Base-by-base conservation (phyloP, 2,113 vertebrate species). In the Aplodontia rufa region DNA sequence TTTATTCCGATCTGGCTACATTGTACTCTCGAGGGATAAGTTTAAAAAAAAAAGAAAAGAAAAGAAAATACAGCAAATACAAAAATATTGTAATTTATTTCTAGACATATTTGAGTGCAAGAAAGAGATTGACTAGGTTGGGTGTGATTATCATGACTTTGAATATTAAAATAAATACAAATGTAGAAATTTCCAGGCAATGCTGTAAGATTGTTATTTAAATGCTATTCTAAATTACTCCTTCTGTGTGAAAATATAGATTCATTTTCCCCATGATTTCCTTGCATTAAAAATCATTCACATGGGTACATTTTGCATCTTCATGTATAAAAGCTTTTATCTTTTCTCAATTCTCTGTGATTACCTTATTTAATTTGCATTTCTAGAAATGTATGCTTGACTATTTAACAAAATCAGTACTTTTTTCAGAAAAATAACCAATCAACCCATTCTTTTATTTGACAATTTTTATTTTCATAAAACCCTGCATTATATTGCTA, bases 261-360 rank as follows among this genome's bases (percentile, higher is more conserved):
- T 53, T 5, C 28, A 30, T 84, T 95, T 93, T 19, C 35, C 53
- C 7, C 16, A 13, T 53, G 24, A 69, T 58, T 60, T 91, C 66
- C 37, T 93, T 12, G 83, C 12, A 20, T 79, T 81, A 81, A 88
- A 87, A 87, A n/a, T 51, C 32, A 95, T 62, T 94, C 32, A 66
- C 2, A 40, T 45, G 60, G 58, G 14, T 87, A 62, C 6, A 42
- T 32, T 69, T 66, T 32, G 58, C 30, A 58, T 87, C 45, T 81
- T 88, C 42, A 47, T 24, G 22, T 20, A 19, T 8, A 72, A 35
- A 8, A 1, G 85, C 1, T 69, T 94, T 64, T 6, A 83, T 5
- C 37, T 51, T 76, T 69, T 40, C 28, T 84, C 35, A 51, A 10
- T 76, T 37, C 16, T 51, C 19, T 93, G 75, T 92, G 68, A 96